Conservation (phyloP, 2,113 vertebrate genomes). For the Podarcis cretensis region DNA sequence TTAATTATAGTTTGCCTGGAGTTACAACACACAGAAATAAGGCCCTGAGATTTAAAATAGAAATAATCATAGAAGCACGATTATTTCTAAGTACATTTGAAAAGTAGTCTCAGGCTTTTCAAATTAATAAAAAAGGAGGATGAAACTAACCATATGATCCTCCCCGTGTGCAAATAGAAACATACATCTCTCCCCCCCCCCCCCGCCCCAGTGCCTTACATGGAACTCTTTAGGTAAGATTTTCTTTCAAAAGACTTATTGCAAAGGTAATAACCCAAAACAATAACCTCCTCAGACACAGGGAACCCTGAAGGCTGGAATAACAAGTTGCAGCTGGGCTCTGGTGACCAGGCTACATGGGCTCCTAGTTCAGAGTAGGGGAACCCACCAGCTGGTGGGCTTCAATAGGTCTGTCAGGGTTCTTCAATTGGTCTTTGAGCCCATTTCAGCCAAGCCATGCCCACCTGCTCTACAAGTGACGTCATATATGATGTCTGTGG, state of each 20-base stretch:
- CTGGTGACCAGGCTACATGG: too few species aligned
- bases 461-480: too few species aligned
- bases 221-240: background rate
- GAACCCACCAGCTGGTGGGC: too few species aligned
- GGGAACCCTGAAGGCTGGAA: too few species aligned
- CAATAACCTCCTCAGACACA: background rate
- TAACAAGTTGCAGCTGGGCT: too few species aligned
- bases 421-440: too few species aligned
- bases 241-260: background rate
- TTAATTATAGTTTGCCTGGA: constrained; percentile 55
- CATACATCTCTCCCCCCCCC: background rate
- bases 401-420: too few species aligned
- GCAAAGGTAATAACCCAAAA: background rate
- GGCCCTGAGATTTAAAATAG: constrained; percentile 19
- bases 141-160: constrained; percentile 12
- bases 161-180: background rate
- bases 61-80: background rate
- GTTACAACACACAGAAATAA: constrained; percentile 45
- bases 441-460: too few species aligned
- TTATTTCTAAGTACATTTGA: constrained; percentile 33
- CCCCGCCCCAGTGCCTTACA: background rate
- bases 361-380: too few species aligned
- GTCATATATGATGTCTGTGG: too few species aligned
- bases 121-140: constrained; percentile 25
- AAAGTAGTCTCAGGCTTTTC: constrained; percentile 37